Evolutionary conservation across 2,888 invertebrate species (phyloP).

Genomic region (Drosophila mimica): DNA sequence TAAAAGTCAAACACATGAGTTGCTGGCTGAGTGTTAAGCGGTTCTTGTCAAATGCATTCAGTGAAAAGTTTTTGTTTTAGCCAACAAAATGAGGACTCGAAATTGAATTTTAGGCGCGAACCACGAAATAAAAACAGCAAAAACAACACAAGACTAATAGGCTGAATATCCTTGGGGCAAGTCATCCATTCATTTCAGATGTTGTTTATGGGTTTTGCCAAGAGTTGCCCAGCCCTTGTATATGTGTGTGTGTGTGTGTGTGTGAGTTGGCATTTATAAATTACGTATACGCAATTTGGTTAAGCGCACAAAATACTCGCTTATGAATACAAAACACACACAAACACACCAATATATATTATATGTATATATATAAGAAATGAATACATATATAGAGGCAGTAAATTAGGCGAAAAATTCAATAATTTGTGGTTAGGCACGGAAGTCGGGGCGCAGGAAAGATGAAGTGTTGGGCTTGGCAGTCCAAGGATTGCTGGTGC

Average conservation of each 20-base stretch:
- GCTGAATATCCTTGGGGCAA: slow-evolving; percentile 16
- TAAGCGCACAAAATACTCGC: slow-evolving; percentile 62
- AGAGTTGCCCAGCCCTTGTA: slow-evolving; percentile 15
- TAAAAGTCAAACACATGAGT: slow-evolving; percentile 51
- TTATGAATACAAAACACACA: slow-evolving; percentile 60
- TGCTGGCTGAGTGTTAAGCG: slow-evolving; percentile 33
- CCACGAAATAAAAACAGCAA: slow-evolving; percentile 6
- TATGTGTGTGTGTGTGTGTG: slow-evolving; percentile 9
- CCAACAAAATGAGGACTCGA: slow-evolving; percentile 23
- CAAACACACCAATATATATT: not conserved
- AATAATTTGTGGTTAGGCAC: slow-evolving; percentile 44
- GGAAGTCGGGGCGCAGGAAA: not conserved
- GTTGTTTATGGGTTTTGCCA: slow-evolving; percentile 23
- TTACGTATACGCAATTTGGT: slow-evolving; percentile 73
- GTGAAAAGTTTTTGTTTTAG: slow-evolving; percentile 18
- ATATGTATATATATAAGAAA: not conserved
- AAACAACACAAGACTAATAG: slow-evolving; percentile 41
- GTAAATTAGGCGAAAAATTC: slow-evolving; percentile 73
- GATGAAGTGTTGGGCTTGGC: slow-evolving; percentile 4
- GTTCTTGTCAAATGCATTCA: slow-evolving; percentile 39
- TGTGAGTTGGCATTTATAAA: slow-evolving; percentile 62
- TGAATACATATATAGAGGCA: slow-evolving; percentile 33
- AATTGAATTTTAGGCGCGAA: slow-evolving; percentile 45
- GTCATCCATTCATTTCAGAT: slow-evolving; percentile 40
- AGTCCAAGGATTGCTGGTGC: not conserved